Evolutionary conservation across 2,113 vertebrate genomes (phyloP), one percentile per base, ranked within the genome.

Genomic region (Ellobius talpinus): DNA sequence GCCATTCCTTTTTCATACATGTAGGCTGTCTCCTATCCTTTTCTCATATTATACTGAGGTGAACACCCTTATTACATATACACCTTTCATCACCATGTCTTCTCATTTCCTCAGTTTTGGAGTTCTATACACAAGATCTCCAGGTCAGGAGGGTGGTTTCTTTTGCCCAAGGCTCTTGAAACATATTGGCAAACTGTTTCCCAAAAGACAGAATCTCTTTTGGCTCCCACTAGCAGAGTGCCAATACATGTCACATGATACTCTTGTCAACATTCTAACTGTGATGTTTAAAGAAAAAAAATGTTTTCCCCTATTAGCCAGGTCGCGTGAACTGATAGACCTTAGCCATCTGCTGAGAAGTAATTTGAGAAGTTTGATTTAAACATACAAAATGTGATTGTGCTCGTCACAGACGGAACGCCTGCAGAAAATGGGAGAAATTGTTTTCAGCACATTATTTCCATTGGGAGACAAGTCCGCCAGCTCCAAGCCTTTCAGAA

Each of bases 321-420:
- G 88, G 79, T 78, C 95, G 92, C 31, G 70, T 93, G 92, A 96
- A 92, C 45, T 93, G 76, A 85, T 94, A 94, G 78, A 95, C 74
- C 65, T 96, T 96, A 88, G 91, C 96, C 97, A 97, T 96, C 97
- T 98, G 97, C 94, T 0, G 0, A 94, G 61, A 96, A 78, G 97
- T 96, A 97, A 98, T 95, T 96, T 97, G 96, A 98, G 93, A 96
- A 96, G 85, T 94, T 95, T 84, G 58, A 29, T 90, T 97, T 97
- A 95, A 97, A 95, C 42, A 33, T 73, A 87, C 52, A 85, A 95
- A 95, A 96, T 47, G 90, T 93, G 88, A 90, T 73, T 97, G 79
- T 61, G 79, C 24, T 97, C 92, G 52, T 93, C 90, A 96, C 96
- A 97, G 94, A 96, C 96, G 94, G 84, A 61, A 73, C 77, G 85